These are phyloP conservation scores for Gryllus longicercus DNA, from an alignment of 2,888 invertebrate genomes.

Conservation along the genomic window DNA sequence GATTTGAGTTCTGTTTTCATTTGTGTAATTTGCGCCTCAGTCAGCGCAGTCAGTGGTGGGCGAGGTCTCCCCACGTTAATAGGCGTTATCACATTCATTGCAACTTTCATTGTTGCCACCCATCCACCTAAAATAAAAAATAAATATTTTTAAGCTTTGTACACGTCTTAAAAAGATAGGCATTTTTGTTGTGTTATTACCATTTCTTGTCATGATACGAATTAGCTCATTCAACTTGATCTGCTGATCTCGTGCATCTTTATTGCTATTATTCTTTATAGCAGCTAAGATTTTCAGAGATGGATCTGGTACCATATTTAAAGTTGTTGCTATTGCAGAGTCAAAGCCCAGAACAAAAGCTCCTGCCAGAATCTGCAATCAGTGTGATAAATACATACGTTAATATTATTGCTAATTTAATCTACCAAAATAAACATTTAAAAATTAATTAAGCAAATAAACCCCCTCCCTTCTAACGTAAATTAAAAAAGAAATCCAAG, in stretches of 20 bases:
- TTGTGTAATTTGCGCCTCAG: conserved; percentile 43
- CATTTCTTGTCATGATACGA: conserved; percentile 54
- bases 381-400: not conserved
- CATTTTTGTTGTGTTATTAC: conserved; percentile 44
- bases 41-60: conserved; percentile 54
- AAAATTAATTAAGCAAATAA: no score
- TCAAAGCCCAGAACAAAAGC: conserved; percentile 66
- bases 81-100: conserved; percentile 60
- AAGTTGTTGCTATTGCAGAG: conserved; percentile 67
- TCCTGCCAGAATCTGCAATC: conserved; percentile 59
- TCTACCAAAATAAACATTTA: no score
- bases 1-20: conserved; percentile 43
- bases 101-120: conserved; percentile 68
- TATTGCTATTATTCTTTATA: conserved; percentile 51
- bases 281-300: conserved; percentile 56
- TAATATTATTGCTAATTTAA: no score
- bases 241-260: conserved; percentile 54
- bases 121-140: conserved; percentile 54
- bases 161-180: not conserved
- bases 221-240: conserved; percentile 53
- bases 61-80: conserved; percentile 62
- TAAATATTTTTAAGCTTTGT: not conserved
- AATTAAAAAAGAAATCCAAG: not conserved
- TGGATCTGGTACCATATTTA: conserved; percentile 62
- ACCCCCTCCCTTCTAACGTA: not conserved